These are phyloP conservation scores for Mactra quadrangularis DNA, from an alignment of 1,140 invertebrate species.

Conservation along the genomic window DNA sequence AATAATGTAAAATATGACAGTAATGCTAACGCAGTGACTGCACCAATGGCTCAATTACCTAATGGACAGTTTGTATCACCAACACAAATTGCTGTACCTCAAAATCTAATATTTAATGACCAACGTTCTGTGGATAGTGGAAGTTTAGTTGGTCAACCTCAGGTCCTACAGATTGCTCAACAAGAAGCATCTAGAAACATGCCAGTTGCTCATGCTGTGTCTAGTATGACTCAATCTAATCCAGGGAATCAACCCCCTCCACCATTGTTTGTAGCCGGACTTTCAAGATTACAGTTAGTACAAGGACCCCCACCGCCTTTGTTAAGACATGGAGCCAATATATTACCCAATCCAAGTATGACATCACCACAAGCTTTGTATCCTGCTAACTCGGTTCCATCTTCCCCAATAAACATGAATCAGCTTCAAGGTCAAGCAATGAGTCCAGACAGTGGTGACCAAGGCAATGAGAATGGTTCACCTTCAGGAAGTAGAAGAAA, in stretches of 20 bases:
- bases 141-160: constrained; percentile 37
- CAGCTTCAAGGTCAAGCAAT: neutral
- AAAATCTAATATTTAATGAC: constrained; percentile 49
- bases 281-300: constrained; percentile 7
- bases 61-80: constrained; percentile 25
- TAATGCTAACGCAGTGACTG: constrained; percentile 47
- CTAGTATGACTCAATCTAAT: neutral
- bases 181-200: neutral
- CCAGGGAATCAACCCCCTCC: constrained; percentile 3
- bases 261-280: constrained; percentile 16
- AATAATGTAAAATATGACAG: constrained; percentile 55
- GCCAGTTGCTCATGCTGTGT: neutral
- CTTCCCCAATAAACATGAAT: neutral
- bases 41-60: neutral
- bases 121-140: neutral
- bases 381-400: neutral
- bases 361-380: neutral
- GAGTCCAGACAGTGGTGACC: neutral
- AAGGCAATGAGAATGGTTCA: neutral
- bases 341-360: neutral
- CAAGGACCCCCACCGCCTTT: constrained; percentile 5
- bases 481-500: constrained; percentile 10
- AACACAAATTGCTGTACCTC: constrained; percentile 36
- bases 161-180: constrained; percentile 39
- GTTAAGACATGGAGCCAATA: neutral